These are phyloP conservation scores for Parauchenoglanis ngamensis DNA, from an alignment of 2,797 vertebrate species.

Conservation along the genomic window DNA sequence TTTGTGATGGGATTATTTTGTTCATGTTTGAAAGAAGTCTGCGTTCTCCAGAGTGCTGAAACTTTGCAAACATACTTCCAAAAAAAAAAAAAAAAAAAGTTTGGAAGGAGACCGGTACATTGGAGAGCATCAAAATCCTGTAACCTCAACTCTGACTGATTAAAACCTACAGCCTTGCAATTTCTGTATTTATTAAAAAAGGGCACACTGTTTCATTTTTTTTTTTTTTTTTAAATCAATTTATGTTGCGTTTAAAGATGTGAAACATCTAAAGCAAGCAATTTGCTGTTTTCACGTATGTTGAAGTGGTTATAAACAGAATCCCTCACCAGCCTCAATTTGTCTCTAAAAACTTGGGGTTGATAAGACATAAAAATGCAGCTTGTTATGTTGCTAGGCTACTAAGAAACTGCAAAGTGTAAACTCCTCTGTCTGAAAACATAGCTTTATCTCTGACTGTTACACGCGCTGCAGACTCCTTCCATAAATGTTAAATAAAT, in stretches of 20 bases:
- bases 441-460: neutral
- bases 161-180: neutral
- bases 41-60: neutral
- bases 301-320: neutral
- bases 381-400: neutral
- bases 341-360: neutral
- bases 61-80: conserved; percentile 6
- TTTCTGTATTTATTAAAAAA: neutral
- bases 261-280: neutral
- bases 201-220: neutral
- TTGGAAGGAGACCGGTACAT: neutral
- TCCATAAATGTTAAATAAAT: neutral
- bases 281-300: neutral
- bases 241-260: neutral
- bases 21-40: neutral
- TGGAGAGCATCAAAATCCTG: neutral
- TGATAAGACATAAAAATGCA: neutral
- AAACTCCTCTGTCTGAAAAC: neutral
- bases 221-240: neutral
- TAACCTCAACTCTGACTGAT: neutral
- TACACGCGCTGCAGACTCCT: neutral
- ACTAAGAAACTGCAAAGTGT: neutral
- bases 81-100: neutral
- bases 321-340: neutral
- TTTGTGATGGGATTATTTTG: neutral